Evolutionary conservation across 2,797 vertebrate species (phyloP), one percentile per base, ranked within the genome.

Genomic region (Poecilia picta): DNA sequence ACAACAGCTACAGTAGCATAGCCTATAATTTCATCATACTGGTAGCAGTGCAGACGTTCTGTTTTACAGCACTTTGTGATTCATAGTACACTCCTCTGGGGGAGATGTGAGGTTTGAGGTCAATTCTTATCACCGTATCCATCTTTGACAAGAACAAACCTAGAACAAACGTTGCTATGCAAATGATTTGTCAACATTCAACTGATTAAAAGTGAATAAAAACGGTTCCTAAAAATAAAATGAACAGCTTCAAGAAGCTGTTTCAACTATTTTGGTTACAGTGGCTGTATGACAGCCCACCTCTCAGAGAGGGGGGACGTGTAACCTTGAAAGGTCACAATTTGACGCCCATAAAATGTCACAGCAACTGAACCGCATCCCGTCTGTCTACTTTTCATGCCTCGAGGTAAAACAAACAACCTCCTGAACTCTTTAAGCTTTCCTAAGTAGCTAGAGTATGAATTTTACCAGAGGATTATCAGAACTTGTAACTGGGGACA

Each of bases 251-350:
- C 1, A 49, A 39, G 79, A 66, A 28, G 70, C 46, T 53, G 43
- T 31, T 57, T 57, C 25, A 57, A 57, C 57, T 74, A 7, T 20
- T 43, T 75, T 57, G 36, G 36, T 59, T 46, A 53, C 68, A 47
- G n/a, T 71, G 18, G 36, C 66, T 6, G 46, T 16, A 71, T 78
- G 74, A 51, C 0, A 5, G 74, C 28, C 77, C n/a, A 74, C 33
- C 4, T 10, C 36, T 28, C 62, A 66, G 55, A 53, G 47, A 62
- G 70, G 68, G 70, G 15, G 66, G 78, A 80, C 51, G 84, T 77
- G 43, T 31, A 15, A 45, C 55, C 90, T 36, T 81, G 10, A 94
- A 95, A 95, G 92, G 93, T 94, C 91, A 93, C 75, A 77, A 77
- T 64, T 83, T 89, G 57, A 81, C 20, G 47, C 43, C 31, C 78